Conservation (phyloP, 2,113 vertebrate species). For the Trochalopteron elliotii region DNA sequence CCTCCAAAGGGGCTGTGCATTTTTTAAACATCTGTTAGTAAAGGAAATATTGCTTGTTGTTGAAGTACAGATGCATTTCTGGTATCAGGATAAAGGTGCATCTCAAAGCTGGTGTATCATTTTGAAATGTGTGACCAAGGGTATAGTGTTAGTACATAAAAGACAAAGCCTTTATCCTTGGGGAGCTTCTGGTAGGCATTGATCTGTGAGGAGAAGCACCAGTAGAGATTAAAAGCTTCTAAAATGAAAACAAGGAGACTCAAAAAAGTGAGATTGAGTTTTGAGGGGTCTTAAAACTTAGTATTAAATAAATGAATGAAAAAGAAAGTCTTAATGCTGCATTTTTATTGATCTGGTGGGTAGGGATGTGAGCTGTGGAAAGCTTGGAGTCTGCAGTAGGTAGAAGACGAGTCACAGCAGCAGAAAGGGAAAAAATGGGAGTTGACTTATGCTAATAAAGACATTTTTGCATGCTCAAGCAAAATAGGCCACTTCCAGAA, state of each 20-base stretch:
- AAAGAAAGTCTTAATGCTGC: neutral
- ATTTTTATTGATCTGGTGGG: neutral
- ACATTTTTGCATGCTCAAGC: neutral
- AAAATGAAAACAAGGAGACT: neutral
- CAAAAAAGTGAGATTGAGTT: neutral
- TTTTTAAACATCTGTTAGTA: neutral
- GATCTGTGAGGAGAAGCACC: neutral
- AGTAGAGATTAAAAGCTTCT: neutral
- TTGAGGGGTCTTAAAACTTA: neutral
- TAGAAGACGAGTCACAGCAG: neutral
- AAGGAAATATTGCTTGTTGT: neutral
- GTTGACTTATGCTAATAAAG: neutral
- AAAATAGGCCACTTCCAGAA: neutral
- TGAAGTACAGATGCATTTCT: neutral
- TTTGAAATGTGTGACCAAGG: neutral
- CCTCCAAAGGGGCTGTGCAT: neutral
- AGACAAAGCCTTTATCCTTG: neutral
- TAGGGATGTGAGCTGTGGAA: neutral
- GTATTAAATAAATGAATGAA: neutral
- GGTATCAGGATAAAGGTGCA: neutral
- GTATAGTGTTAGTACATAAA: neutral
- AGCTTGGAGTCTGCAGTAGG: neutral
- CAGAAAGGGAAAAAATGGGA: neutral
- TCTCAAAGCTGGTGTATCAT: neutral
- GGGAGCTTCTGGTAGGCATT: neutral